Evolutionary conservation across 2,888 invertebrate species (phyloP).

Genomic region (Nephrocerus scutellatus): DNA sequence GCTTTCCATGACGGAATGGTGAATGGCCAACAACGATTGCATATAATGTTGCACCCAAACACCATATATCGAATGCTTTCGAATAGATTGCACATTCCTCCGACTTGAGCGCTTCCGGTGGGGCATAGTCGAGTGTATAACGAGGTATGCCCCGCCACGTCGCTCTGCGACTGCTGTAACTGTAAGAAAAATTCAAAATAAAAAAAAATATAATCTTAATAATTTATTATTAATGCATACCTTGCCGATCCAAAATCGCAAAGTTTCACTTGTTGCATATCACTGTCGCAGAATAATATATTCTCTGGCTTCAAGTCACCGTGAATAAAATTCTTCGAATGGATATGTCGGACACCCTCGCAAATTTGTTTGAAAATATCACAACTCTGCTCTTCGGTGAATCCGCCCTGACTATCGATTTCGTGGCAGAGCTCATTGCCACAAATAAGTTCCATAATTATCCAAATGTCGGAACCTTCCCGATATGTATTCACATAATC

Average conservation of each 20-base stretch:
- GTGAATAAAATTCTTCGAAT: conserved; percentile 77
- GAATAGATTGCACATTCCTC: conserved; percentile 57
- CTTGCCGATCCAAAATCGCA: conserved; percentile 94
- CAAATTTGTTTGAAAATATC: conserved; percentile 74
- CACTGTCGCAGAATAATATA: conserved; percentile 50
- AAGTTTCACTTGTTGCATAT: conserved; percentile 59
- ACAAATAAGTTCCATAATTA: conserved; percentile 76
- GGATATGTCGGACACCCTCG: conserved; percentile 78
- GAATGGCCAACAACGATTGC: conserved; percentile 72
- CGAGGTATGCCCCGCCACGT: conserved; percentile 62
- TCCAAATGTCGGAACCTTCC: conserved; percentile 81
- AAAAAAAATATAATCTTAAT: conserved; percentile 41
- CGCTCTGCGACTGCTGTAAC: conserved; percentile 27
- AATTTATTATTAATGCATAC: conserved; percentile 20
- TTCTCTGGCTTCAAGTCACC: conserved; percentile 92
- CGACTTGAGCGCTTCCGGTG: conserved; percentile 76
- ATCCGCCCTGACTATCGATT: conserved; percentile 55
- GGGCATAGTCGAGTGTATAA: conserved; percentile 82
- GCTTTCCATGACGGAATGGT: conserved; percentile 57
- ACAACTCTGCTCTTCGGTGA: conserved; percentile 75
- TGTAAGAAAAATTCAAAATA: conserved; percentile 19
- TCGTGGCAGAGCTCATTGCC: conserved; percentile 75
- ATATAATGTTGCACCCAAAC: conserved; percentile 81
- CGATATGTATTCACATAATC: conserved; percentile 72
- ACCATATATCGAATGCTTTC: conserved; percentile 93